A percentile compares a stretch with the other conserved stretches of the same genome.
These are phyloP conservation scores for Hyperoodon ampullatus DNA, from an alignment of 2,113 vertebrate species.

Conservation along the genomic window DNA sequence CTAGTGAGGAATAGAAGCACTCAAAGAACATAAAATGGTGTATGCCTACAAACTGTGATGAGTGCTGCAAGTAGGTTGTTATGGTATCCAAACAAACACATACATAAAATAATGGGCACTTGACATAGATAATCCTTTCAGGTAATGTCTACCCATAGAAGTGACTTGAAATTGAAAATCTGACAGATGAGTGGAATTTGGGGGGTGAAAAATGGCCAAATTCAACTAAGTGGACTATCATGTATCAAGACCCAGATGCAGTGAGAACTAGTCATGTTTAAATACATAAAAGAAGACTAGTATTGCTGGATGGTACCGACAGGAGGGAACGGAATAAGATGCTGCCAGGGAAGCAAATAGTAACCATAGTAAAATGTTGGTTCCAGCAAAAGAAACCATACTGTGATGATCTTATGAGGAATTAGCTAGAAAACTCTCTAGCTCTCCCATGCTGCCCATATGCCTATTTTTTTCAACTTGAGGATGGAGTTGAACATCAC, in stretches of 20 bases:
- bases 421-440: not conserved
- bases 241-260: not conserved
- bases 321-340: not conserved
- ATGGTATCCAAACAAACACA: not conserved
- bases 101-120: not conserved
- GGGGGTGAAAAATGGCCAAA: not conserved
- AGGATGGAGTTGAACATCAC: not conserved
- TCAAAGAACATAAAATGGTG: not conserved
- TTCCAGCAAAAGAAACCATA: not conserved
- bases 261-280: not conserved
- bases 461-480: not conserved
- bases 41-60: not conserved
- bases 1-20: not conserved
- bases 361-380: not conserved
- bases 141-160: not conserved
- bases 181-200: not conserved
- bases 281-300: not conserved
- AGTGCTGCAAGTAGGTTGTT: not conserved
- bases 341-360: not conserved
- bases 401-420: not conserved
- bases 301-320: not conserved
- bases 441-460: not conserved
- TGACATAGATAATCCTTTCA: not conserved
- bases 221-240: not conserved
- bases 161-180: not conserved